Evolutionary conservation across 2,888 invertebrate genomes (phyloP), one percentile per base, ranked within the genome.

Genomic region (Tenthredo notha): DNA sequence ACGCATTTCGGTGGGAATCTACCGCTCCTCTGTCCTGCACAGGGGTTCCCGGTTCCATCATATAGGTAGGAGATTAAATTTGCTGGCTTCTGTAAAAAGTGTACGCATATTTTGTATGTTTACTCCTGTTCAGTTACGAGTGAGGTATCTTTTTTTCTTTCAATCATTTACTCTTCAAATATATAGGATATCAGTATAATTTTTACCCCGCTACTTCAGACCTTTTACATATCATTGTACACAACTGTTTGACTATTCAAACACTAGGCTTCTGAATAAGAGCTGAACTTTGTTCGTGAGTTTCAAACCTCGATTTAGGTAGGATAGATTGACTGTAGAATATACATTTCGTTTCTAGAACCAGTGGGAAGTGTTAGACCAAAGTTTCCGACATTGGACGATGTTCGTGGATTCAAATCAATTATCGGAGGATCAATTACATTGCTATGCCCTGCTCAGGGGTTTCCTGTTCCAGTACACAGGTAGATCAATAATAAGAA

Each of bases 281-380:
- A 47, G 29, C 25, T 54, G 65, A 21, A 58, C 37, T 33, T 80
- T 65, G 25, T 21, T 67, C 61, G n/a, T 15, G 75, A 40, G 40
- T 75, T 25, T 61, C 15, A 25, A 37, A 29, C 33, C 10, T 12
- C 18, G 25, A 29, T 2, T 54, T 72, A 70, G 67, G 70, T 50
- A 85, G n/a, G 47, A n/a, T 78, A 77, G 15, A 85, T 43, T 40
- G 58, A 82, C 29, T 21, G 72, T 82, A 40, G 80, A 83, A 80
- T 40, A 80, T 80, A 40, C 86, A 85, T 18, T 84, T 90, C 90
- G 65, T 92, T 92, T 92, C 70, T 94, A 96, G 96, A 96, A 91
- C 96, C 96, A 21, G 95, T 96, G 86, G 96, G 96, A 88, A 95
- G 95, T 88, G 96, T 96, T 87, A 94, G 95, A 47, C 96, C 96